Evolutionary conservation across 2,888 invertebrate genomes (phyloP).

Genomic region (Plebejus argus): DNA sequence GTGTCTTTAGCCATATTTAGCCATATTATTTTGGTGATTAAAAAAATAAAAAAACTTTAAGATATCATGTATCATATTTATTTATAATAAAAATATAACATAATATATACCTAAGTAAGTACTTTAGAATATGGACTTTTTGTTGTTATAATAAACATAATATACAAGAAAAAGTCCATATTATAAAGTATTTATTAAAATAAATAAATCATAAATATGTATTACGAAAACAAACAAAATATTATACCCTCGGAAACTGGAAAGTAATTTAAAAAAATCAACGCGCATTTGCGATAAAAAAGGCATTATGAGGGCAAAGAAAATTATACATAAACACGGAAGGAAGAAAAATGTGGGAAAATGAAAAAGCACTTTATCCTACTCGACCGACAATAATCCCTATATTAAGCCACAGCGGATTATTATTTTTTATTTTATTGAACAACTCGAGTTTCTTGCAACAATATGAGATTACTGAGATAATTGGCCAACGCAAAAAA

Average conservation of each 20-base stretch:
- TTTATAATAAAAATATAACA: too few species aligned
- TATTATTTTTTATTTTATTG: not conserved
- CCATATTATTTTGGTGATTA: too few species aligned
- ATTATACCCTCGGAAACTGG: not conserved
- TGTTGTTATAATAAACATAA: too few species aligned
- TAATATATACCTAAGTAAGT: too few species aligned
- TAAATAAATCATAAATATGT: not conserved
- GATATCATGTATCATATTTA: too few species aligned
- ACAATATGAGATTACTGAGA: not conserved
- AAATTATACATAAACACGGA: slow-evolving; percentile 8
- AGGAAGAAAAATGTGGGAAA: not conserved
- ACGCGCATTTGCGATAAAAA: slow-evolving; percentile 6
- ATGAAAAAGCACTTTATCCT: slow-evolving; percentile 11
- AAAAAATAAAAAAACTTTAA: too few species aligned
- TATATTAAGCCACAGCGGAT: not conserved
- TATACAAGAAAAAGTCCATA: too few species aligned
- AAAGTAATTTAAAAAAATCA: slow-evolving; percentile 20
- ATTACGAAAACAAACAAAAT: not conserved
- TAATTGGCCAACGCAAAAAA: too few species aligned
- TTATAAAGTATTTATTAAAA: not conserved
- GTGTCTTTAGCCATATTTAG: too few species aligned
- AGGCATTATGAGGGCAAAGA: not conserved
- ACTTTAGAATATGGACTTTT: too few species aligned
- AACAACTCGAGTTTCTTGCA: not conserved
- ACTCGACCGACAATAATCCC: slow-evolving; percentile 7